These are phyloP conservation scores for Spinus pinus DNA, from an alignment of 2,797 vertebrate species.

Conservation along the genomic window DNA sequence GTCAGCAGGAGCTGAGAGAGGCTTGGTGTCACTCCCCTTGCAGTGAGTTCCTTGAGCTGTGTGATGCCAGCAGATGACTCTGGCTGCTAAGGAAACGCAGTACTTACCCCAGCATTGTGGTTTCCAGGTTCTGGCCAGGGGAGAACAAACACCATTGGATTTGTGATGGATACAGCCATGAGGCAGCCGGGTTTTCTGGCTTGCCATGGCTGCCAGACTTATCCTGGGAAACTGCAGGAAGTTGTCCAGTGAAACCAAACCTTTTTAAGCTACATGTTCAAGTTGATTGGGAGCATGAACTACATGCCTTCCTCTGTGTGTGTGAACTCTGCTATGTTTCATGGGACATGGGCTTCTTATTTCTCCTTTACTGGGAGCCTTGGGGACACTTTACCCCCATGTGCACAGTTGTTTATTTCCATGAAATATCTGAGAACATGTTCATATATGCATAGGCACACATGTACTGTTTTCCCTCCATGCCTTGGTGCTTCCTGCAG, in stretches of 20 bases:
- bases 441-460: background rate
- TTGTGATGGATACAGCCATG: background rate
- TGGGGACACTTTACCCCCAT: background rate
- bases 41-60: background rate
- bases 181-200: background rate
- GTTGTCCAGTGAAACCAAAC: background rate
- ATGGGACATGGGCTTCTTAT: background rate
- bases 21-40: background rate
- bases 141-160: background rate
- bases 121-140: background rate
- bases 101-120: background rate
- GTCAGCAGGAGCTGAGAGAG: background rate
- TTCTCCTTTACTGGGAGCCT: background rate
- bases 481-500: background rate
- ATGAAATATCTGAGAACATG: background rate
- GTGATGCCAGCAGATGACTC: background rate
- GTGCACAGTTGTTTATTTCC: background rate
- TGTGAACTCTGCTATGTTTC: background rate
- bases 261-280: background rate
- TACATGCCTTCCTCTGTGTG: background rate
- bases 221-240: background rate
- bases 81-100: background rate
- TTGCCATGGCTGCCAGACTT: rapidly evolving
- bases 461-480: background rate
- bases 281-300: background rate